phyloP scores from a whole-genome alignment of 2,888 invertebrate genomes.

The Protophormia terraenovae region DNA sequence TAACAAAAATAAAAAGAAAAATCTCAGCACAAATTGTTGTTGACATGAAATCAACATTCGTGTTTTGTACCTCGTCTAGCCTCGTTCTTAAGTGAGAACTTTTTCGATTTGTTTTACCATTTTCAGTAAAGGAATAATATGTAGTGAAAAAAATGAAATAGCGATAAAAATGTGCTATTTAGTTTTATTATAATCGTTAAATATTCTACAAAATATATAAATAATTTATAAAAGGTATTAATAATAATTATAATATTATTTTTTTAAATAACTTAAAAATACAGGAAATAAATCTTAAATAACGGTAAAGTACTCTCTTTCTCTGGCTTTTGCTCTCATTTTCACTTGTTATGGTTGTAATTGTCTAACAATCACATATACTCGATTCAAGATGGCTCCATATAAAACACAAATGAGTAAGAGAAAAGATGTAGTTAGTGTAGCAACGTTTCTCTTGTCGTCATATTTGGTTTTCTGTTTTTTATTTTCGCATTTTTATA shows the following conservation, averaged over 20 bases:
- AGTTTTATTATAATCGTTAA: not conserved
- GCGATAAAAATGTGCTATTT: not conserved
- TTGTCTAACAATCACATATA: not conserved
- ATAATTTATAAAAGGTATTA: not conserved
- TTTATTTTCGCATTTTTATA: conserved; percentile 30
- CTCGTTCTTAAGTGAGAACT: conserved; percentile 34
- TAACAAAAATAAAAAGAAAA: not conserved
- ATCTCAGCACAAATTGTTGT: conserved; percentile 49
- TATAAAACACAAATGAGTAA: not conserved
- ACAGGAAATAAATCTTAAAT: conserved; percentile 22
- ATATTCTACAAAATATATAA: not conserved
- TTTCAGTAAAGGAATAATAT: conserved; percentile 1
- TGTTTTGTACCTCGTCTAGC: conserved; percentile 48
- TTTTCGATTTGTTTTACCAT: not conserved
- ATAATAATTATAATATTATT: not conserved
- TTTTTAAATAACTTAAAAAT: not conserved
- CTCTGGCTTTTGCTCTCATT: not conserved
- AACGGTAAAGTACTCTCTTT: conserved; percentile 30
- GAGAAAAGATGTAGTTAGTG: not conserved
- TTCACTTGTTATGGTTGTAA: not conserved
- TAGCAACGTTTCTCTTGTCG: not conserved
- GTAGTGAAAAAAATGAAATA: not conserved
- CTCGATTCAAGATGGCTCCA: not conserved
- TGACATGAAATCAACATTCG: conserved; percentile 58
- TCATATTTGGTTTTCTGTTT: not conserved